Percentiles rank a stretch among this genome's conserved stretches.
phyloP scores from a whole-genome alignment of 2,797 vertebrate species.

The Setipinna tenuifilis region DNA sequence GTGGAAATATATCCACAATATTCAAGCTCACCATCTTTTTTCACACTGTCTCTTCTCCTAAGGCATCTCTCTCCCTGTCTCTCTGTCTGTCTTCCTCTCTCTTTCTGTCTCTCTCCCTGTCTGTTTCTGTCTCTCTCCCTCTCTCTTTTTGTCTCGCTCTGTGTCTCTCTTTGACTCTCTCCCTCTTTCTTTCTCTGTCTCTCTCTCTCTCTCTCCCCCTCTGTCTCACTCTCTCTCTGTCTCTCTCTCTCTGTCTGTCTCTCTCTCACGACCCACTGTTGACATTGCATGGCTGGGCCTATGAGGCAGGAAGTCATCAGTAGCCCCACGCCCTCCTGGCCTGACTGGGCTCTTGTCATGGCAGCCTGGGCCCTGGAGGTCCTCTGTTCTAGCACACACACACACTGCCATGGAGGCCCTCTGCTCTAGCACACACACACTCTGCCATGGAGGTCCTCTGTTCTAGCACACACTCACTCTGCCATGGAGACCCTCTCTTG shows the following conservation, averaged over 20 bases:
- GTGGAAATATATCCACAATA: not conserved
- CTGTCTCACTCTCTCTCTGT: not conserved
- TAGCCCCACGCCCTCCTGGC: not conserved
- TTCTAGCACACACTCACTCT: too few relatives aligned
- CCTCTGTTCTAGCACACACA: not conserved
- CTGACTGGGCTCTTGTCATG: not conserved
- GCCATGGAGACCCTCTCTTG: too few relatives aligned
- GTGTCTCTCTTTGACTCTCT: not conserved
- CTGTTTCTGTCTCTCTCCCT: not conserved
- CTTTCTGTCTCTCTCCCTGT: not conserved
- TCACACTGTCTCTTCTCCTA: too few relatives aligned
- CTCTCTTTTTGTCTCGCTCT: not conserved
- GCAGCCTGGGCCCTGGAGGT: not conserved
- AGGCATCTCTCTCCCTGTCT: not conserved
- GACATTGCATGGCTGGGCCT: not conserved
- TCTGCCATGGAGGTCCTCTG: too few relatives aligned
- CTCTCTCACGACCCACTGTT: not conserved
- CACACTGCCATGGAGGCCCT: too few relatives aligned
- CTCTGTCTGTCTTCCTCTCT: not conserved
- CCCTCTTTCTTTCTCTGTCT: too few relatives aligned
- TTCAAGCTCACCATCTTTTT: too few relatives aligned
- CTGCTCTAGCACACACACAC: too few relatives aligned
- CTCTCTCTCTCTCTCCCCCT: not conserved
- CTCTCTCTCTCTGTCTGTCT: not conserved
- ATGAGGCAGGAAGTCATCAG: not conserved